A percentile compares a stretch with the other conserved stretches of the same genome.
Evolutionary conservation across 2,113 vertebrate species (phyloP).

Genomic region (Pseudorectes ferrugineus): DNA sequence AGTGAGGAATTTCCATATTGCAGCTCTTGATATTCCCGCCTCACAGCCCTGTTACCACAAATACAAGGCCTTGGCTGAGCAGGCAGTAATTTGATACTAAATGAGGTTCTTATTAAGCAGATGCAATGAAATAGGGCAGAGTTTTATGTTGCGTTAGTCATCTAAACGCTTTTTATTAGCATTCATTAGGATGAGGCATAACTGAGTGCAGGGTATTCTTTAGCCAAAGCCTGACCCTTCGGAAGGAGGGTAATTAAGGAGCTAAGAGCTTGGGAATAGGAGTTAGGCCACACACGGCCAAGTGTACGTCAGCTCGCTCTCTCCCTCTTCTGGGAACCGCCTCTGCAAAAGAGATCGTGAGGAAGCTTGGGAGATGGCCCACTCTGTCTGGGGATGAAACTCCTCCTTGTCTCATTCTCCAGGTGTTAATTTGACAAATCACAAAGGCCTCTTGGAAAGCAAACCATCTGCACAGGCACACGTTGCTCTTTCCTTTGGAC

Average conservation of each 20-base stretch:
- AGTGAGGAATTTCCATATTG: conserved; percentile 87
- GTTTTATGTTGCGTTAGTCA: conserved; percentile 73
- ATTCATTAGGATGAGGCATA: conserved; percentile 82
- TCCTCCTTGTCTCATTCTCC: conserved; percentile 30
- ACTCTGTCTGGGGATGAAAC: conserved; percentile 1
- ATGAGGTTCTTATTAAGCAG: conserved; percentile 79
- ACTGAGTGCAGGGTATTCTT: conserved; percentile 71
- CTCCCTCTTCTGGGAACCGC: neutral
- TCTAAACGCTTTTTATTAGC: conserved; percentile 81
- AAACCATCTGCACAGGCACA: neutral
- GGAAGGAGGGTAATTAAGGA: conserved; percentile 71
- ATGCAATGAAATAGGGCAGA: conserved; percentile 69
- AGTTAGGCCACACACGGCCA: conserved; percentile 70
- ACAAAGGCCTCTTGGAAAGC: conserved; percentile 46
- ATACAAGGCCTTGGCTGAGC: conserved; percentile 75
- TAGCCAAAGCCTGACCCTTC: conserved; percentile 58
- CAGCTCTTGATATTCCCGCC: conserved; percentile 84
- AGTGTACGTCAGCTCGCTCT: neutral
- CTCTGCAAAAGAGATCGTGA: conserved; percentile 33
- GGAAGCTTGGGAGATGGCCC: conserved; percentile 53
- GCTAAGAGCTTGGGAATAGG: conserved; percentile 19
- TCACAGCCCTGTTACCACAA: conserved; percentile 72
- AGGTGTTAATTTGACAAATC: conserved; percentile 74
- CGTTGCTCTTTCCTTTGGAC: neutral
- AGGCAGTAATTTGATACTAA: conserved; percentile 82